Percentiles rank a stretch among this genome's conserved stretches.
Evolutionary conservation across 2,113 vertebrate genomes (phyloP).

Genomic region (Sylvia atricapilla): DNA sequence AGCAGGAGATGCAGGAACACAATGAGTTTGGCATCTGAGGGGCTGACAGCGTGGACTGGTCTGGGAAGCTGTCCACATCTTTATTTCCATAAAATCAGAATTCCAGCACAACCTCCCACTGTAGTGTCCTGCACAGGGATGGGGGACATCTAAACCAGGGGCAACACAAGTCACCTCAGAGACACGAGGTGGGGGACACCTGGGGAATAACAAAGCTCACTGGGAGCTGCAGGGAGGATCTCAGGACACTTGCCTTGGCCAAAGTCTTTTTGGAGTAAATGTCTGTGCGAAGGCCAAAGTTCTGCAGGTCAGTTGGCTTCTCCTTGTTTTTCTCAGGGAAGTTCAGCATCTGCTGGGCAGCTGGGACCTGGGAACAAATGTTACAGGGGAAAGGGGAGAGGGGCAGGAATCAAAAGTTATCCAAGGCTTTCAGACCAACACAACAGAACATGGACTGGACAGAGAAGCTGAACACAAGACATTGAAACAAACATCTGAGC

Average conservation of each 20-base stretch:
- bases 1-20: background rate
- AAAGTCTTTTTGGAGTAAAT: constrained; percentile 92
- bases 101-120: background rate
- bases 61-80: fast-evolving
- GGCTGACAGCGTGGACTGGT: fast-evolving
- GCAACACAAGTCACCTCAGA: fast-evolving
- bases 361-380: constrained; percentile 78
- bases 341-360: constrained; percentile 91
- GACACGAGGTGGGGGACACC: background rate
- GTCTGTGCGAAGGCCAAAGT: constrained; percentile 92
- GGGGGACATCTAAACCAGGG: background rate
- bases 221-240: background rate
- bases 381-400: background rate
- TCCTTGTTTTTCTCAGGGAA: constrained; percentile 94
- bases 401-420: fast-evolving
- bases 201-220: background rate
- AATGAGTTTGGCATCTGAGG: background rate
- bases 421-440: background rate
- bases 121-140: fast-evolving
- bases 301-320: constrained; percentile 91
- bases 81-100: background rate
- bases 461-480: background rate
- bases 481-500: background rate
- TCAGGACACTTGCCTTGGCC: constrained; percentile 78
- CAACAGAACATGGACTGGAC: background rate